These are phyloP conservation scores for Vannuccia rotundouncinata DNA, from an alignment of 2,888 invertebrate genomes.

Conservation along the genomic window DNA sequence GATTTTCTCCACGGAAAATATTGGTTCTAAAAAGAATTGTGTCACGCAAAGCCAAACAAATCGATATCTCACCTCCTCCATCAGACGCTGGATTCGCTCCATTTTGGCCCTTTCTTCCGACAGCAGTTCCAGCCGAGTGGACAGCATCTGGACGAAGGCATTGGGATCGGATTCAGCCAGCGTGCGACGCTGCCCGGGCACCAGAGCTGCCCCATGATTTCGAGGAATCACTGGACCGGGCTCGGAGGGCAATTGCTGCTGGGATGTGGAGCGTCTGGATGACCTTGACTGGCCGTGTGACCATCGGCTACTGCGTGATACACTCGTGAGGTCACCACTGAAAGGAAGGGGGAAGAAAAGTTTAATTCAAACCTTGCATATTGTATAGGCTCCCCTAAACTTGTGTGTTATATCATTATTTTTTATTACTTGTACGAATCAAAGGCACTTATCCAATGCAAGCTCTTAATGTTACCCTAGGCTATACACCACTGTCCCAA, in stretches of 20 bases:
- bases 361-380: too few species aligned
- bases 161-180: constrained; percentile 61
- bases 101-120: constrained; percentile 62
- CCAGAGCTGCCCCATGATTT: background rate
- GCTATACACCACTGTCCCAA: too few species aligned
- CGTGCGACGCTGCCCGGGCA: constrained; percentile 46
- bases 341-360: background rate
- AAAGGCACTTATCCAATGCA: too few species aligned
- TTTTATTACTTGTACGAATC: too few species aligned
- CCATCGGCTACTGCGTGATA: background rate
- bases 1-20: too few species aligned
- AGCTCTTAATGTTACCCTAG: too few species aligned
- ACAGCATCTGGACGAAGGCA: constrained; percentile 73
- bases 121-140: constrained; percentile 72
- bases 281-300: background rate
- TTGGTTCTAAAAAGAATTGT: too few species aligned
- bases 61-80: background rate
- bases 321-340: background rate
- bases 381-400: too few species aligned
- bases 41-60: too few species aligned
- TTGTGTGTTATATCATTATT: too few species aligned
- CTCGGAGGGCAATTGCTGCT: background rate
- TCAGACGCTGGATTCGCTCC: constrained; percentile 35
- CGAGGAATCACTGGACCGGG: background rate
- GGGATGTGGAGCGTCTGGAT: background rate